phyloP scores from a whole-genome alignment of 2,113 vertebrate genomes.

The Hippopotamus amphibius region DNA sequence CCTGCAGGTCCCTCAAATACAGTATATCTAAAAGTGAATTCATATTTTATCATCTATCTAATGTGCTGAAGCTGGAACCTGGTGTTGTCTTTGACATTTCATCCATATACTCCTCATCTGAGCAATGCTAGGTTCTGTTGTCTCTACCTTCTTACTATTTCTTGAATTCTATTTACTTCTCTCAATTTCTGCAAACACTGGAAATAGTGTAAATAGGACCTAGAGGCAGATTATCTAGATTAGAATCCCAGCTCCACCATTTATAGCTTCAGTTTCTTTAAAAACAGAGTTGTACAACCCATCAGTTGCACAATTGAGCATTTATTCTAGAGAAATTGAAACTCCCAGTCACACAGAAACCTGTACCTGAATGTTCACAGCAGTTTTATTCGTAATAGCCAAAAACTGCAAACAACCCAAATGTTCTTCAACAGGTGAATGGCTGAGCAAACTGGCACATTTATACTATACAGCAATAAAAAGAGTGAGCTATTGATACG shows the following conservation, averaged over 20 bases:
- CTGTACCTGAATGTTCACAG: neutral
- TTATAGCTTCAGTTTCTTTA: constrained; percentile 5
- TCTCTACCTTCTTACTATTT: neutral
- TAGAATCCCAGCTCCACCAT: neutral
- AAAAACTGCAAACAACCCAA: neutral
- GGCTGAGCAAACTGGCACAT: neutral
- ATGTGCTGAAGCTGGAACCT: neutral
- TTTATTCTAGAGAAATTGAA: constrained; percentile 27
- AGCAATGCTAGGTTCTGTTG: neutral
- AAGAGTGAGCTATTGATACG: neutral
- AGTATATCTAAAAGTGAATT: constrained; percentile 24
- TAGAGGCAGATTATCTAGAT: neutral
- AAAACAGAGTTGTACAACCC: neutral
- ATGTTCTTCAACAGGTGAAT: neutral
- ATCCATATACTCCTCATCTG: neutral
- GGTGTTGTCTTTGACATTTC: neutral
- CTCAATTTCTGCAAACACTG: neutral
- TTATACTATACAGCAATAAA: neutral
- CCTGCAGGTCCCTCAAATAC: neutral
- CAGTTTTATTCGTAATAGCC: neutral
- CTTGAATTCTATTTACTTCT: neutral
- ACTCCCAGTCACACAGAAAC: neutral
- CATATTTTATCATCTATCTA: constrained; percentile 1
- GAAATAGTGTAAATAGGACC: neutral
- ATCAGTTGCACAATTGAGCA: neutral